Evolutionary conservation across 2,113 vertebrate species (phyloP).

Genomic region (Plestiodon gilberti): DNA sequence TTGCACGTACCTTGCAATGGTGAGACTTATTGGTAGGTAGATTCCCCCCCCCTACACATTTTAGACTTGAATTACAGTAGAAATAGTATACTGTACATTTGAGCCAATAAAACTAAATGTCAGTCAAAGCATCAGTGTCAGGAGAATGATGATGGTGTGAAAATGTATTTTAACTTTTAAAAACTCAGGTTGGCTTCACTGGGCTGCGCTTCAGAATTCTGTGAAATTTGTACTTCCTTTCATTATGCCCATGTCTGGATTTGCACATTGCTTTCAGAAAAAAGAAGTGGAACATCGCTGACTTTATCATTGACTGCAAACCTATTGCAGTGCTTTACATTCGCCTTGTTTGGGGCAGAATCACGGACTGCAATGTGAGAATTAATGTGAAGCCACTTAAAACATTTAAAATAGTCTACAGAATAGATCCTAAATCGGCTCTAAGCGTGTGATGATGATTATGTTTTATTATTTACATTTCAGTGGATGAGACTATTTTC

Average conservation of each 20-base stretch:
- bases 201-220: not conserved
- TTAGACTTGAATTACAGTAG: not conserved
- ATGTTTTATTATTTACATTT: constrained; percentile 81
- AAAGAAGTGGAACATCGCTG: constrained; percentile 15
- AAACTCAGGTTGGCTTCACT: not conserved
- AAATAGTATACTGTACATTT: not conserved
- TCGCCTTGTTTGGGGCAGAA: constrained; percentile 28
- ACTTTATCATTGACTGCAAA: not conserved
- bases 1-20: not conserved
- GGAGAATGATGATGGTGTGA: not conserved
- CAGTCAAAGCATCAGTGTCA: not conserved
- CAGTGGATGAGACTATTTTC: constrained; percentile 69
- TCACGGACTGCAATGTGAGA: constrained; percentile 55
- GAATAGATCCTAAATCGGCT: constrained; percentile 65
- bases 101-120: constrained; percentile 6
- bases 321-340: constrained; percentile 21
- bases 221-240: not conserved
- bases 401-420: constrained; percentile 68
- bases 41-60: not conserved
- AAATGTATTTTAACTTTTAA: not conserved
- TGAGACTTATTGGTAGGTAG: not conserved
- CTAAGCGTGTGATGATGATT: constrained; percentile 70
- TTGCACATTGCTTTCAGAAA: not conserved
- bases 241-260: not conserved
- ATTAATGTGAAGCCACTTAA: constrained; percentile 72